Percentiles rank a stretch among this genome's conserved stretches.
phyloP scores from a whole-genome alignment of 2,797 vertebrate species.

The Macropodus opercularis region DNA sequence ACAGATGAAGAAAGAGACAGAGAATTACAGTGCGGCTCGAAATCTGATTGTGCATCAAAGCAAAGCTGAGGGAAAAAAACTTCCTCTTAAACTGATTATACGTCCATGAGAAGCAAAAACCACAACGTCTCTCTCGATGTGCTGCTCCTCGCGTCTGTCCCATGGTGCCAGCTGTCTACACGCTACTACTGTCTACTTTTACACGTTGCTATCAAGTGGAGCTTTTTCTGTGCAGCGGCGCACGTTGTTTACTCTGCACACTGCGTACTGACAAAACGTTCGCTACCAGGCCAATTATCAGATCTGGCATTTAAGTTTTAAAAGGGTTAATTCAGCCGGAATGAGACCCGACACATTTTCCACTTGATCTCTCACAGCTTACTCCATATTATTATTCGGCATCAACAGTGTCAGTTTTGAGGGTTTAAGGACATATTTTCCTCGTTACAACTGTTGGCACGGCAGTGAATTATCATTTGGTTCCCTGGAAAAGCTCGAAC shows the following conservation, averaged over 20 bases:
- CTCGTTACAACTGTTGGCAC: conserved; percentile 54
- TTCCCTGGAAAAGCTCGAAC: conserved; percentile 51
- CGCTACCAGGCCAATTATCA: conserved; percentile 1
- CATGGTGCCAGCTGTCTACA: conserved; percentile 78
- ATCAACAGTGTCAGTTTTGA: conserved; percentile 49
- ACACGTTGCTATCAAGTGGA: conserved; percentile 71
- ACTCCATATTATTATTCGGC: conserved; percentile 47
- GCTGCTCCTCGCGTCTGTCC: conserved; percentile 59
- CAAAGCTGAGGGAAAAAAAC: conserved; percentile 71
- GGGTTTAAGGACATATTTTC: conserved; percentile 60
- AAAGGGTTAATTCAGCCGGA: conserved; percentile 38
- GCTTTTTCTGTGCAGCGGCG: conserved; percentile 18
- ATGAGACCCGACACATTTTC: conserved; percentile 46
- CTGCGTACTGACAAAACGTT: background rate
- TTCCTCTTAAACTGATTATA: conserved; percentile 82
- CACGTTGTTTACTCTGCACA: conserved; percentile 5
- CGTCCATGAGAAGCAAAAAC: conserved; percentile 79
- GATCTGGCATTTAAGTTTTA: conserved; percentile 19
- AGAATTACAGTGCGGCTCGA: conserved; percentile 75
- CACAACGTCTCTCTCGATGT: conserved; percentile 67
- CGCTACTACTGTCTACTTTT: conserved; percentile 76
- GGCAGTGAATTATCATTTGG: conserved; percentile 32
- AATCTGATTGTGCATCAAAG: conserved; percentile 83
- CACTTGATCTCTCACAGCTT: conserved; percentile 45
- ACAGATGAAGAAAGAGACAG: conserved; percentile 53